These are phyloP conservation scores for Epinotia nisella DNA, from an alignment of 2,888 invertebrate genomes.

Conservation along the genomic window DNA sequence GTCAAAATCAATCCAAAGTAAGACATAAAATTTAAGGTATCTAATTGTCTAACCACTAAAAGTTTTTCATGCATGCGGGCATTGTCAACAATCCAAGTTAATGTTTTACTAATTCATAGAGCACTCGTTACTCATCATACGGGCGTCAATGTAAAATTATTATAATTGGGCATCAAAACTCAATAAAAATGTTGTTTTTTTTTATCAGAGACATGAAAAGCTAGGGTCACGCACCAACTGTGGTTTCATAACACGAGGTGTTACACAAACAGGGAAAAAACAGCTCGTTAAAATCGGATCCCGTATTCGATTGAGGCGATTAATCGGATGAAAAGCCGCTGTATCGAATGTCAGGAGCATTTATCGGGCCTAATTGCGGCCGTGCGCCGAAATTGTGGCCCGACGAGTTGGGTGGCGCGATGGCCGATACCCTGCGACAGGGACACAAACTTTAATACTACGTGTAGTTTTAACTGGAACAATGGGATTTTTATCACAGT, in stretches of 20 bases:
- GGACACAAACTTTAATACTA: not conserved
- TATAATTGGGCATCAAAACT: slow-evolving; percentile 30
- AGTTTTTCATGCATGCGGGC: slow-evolving; percentile 76
- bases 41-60: slow-evolving; percentile 75
- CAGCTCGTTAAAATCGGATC: slow-evolving; percentile 74
- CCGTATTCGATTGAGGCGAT: slow-evolving; percentile 71
- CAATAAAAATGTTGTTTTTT: not conserved
- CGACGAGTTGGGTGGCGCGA: slow-evolving; percentile 75
- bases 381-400: slow-evolving; percentile 70
- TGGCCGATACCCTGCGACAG: slow-evolving; percentile 59
- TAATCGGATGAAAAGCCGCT: slow-evolving; percentile 73
- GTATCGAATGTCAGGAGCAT: slow-evolving; percentile 76
- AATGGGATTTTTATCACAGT: not conserved
- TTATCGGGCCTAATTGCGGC: slow-evolving; percentile 81
- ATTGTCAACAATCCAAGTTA: slow-evolving; percentile 60
- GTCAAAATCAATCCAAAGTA: slow-evolving; percentile 56
- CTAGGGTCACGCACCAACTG: slow-evolving; percentile 45
- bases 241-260: slow-evolving; percentile 66
- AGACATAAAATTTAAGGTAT: slow-evolving; percentile 75
- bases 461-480: not conserved
- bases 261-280: slow-evolving; percentile 75
- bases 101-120: slow-evolving; percentile 71
- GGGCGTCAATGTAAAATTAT: slow-evolving; percentile 62
- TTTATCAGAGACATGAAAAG: not conserved
- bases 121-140: slow-evolving; percentile 66